phyloP scores from a whole-genome alignment of 2,888 invertebrate genomes.

The Nebria brevicollis region DNA sequence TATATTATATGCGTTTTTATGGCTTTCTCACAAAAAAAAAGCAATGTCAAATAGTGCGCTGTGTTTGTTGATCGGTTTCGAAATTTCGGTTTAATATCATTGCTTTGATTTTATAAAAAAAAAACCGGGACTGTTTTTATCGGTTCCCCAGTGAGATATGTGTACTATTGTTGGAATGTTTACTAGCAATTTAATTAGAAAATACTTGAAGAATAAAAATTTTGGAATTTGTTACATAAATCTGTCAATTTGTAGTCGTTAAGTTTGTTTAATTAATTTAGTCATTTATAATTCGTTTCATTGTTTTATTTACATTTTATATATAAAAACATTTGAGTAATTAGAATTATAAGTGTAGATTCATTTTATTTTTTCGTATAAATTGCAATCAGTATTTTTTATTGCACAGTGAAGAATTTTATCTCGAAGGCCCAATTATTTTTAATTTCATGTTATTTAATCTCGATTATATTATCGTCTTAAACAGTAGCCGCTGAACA shows the following conservation, averaged over 20 bases:
- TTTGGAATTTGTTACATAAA: neutral
- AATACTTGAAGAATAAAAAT: neutral
- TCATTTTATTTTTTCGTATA: too few species aligned
- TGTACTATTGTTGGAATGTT: neutral
- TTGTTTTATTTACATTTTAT: too few species aligned
- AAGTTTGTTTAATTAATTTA: neutral
- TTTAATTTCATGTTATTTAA: too few species aligned
- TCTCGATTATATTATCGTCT: too few species aligned
- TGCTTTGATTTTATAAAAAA: neutral
- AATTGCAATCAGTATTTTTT: too few species aligned
- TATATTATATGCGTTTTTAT: constrained; percentile 18
- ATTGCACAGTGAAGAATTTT: too few species aligned
- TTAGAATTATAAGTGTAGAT: too few species aligned
- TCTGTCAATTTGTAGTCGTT: neutral
- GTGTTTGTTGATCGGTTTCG: neutral
- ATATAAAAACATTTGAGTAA: too few species aligned
- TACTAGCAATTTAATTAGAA: neutral
- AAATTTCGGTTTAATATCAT: neutral
- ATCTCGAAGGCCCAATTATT: too few species aligned
- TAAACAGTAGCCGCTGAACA: too few species aligned
- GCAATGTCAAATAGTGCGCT: neutral
- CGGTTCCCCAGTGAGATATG: neutral
- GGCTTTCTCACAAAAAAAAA: constrained; percentile 4
- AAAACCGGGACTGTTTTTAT: neutral
- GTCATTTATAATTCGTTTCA: neutral